A percentile compares a stretch with the other conserved stretches of the same genome.
These are phyloP conservation scores for Sparus aurata DNA, from an alignment of 2,797 vertebrate genomes.

Conservation along the genomic window DNA sequence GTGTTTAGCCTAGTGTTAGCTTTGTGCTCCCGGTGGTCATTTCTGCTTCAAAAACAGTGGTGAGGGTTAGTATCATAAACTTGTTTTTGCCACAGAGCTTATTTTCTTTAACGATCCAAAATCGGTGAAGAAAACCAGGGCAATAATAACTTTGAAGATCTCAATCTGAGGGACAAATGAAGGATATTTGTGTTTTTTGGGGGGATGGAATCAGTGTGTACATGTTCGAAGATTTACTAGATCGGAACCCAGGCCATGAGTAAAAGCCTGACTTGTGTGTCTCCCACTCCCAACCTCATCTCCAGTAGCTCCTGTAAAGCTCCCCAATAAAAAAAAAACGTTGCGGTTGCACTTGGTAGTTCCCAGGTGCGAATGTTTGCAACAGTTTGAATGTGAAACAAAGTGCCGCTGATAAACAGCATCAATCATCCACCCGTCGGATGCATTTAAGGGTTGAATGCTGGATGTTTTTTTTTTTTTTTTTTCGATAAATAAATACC, in stretches of 20 bases:
- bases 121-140: no score
- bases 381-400: slow-evolving; percentile 16
- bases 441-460: slow-evolving; percentile 36
- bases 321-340: background rate
- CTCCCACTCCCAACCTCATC: background rate
- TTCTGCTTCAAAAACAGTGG: no score
- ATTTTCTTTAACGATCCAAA: no score
- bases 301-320: slow-evolving; percentile 8
- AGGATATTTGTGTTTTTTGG: background rate
- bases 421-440: slow-evolving; percentile 32
- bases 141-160: background rate
- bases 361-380: slow-evolving; percentile 55
- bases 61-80: no score
- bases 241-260: background rate
- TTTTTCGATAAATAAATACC: slow-evolving; percentile 55
- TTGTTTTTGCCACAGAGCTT: no score
- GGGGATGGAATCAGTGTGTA: background rate
- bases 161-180: background rate
- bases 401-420: slow-evolving; percentile 2
- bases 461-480: slow-evolving; percentile 37
- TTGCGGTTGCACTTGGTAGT: slow-evolving; percentile 1
- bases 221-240: background rate
- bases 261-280: background rate
- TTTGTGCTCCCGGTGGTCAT: no score
- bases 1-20: no score